Conservation (phyloP, 2,113 vertebrate species). For the Neofelis nebulosa region DNA sequence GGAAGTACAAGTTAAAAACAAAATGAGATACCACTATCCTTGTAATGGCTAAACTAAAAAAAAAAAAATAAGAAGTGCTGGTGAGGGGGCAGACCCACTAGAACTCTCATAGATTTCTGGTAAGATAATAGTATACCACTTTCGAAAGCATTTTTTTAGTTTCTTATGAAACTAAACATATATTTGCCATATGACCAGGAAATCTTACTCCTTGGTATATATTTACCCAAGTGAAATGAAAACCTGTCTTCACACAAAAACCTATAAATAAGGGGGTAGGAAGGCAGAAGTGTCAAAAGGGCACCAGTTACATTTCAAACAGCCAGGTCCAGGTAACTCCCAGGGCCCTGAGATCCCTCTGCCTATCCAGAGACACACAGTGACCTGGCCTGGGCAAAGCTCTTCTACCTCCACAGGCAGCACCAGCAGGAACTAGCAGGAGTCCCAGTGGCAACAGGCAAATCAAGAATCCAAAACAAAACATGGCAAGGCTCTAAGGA, state of each 20-base stretch:
- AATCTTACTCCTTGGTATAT: background rate
- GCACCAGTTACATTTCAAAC: background rate
- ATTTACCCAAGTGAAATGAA: background rate
- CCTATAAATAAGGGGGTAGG: too few species aligned
- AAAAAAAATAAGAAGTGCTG: background rate
- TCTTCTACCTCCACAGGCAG: background rate
- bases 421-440: background rate
- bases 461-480: background rate
- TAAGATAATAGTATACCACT: background rate
- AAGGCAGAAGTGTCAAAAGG: background rate
- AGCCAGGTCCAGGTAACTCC: background rate
- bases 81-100: background rate
- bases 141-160: background rate
- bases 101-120: background rate
- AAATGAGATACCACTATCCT: background rate
- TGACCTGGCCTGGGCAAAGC: too few species aligned
- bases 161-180: background rate
- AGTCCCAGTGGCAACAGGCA: background rate
- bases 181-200: background rate
- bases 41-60: background rate
- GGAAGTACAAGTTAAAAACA: background rate
- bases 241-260: background rate
- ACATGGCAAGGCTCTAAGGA: background rate
- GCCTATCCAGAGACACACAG: background rate
- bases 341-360: background rate